Conservation (phyloP, 2,888 invertebrate genomes). For the Lasioglossum lativentre region DNA sequence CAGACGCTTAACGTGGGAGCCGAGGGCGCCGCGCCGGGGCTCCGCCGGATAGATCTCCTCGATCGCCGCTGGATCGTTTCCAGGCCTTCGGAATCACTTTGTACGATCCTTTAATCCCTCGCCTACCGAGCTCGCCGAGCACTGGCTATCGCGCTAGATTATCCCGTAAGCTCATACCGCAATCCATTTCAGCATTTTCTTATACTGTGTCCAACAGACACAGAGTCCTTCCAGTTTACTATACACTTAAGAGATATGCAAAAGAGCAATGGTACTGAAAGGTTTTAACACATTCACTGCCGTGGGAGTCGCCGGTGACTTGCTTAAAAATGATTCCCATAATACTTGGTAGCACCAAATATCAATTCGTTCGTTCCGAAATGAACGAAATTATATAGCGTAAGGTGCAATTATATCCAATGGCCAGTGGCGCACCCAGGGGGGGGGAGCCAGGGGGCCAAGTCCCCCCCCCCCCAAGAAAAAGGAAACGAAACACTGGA, state of each 20-base stretch:
- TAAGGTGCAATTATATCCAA: too few species aligned
- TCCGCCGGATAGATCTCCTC: conserved; percentile 10
- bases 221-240: not conserved
- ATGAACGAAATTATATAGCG: too few species aligned
- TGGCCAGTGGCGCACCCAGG: too few species aligned
- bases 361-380: too few species aligned
- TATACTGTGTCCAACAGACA: not conserved
- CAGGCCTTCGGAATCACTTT: conserved; percentile 14
- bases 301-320: not conserved
- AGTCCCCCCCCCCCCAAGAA: too few species aligned
- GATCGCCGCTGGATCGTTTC: conserved; percentile 10
- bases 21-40: not conserved
- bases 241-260: not conserved
- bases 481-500: too few species aligned
- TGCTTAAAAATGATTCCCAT: not conserved
- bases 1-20: conserved; percentile 16
- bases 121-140: not conserved
- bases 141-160: conserved; percentile 6
- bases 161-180: conserved; percentile 1
- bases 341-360: not conserved
- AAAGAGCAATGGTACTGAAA: not conserved
- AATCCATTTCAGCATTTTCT: not conserved
- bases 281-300: not conserved
- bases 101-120: conserved; percentile 7
- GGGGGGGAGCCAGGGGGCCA: too few species aligned